A percentile compares a stretch with the other conserved stretches of the same genome.
Evolutionary conservation across 2,797 vertebrate species (phyloP).

Genomic region (Nannoperca australis): DNA sequence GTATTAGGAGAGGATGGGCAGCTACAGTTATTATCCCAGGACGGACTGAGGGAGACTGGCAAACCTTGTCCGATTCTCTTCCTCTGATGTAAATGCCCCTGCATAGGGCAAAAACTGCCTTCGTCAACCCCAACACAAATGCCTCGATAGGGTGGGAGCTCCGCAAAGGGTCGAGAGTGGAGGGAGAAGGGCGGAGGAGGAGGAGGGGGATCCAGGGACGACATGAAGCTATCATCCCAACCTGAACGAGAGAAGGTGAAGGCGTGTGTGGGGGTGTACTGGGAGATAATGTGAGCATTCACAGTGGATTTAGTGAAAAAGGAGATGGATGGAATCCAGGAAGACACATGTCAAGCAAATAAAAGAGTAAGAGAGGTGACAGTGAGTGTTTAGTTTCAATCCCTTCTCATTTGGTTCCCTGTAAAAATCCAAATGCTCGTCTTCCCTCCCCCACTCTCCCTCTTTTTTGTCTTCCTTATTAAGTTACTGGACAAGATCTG

Average conservation of each 20-base stretch:
- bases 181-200: constrained; percentile 82
- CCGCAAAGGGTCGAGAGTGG: constrained; percentile 87
- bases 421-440: background rate
- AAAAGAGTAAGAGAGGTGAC: constrained; percentile 12
- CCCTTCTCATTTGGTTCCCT: constrained; percentile 3
- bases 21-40: constrained; percentile 40
- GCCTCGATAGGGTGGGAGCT: constrained; percentile 90
- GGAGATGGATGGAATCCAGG: constrained; percentile 6
- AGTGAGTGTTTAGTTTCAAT: constrained; percentile 34
- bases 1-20: constrained; percentile 72
- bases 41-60: constrained; percentile 75
- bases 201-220: constrained; percentile 48
- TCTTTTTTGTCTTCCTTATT: constrained; percentile 10
- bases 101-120: constrained; percentile 90
- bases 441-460: background rate
- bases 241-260: constrained; percentile 86
- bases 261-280: constrained; percentile 51
- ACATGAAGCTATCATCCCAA: constrained; percentile 82
- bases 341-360: constrained; percentile 16
- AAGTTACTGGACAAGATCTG: constrained; percentile 12
- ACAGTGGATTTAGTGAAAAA: background rate
- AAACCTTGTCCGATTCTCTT: constrained; percentile 90
- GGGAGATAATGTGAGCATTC: constrained; percentile 6
- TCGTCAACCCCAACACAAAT: constrained; percentile 88
- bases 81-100: constrained; percentile 87